phyloP scores from a whole-genome alignment of 2,797 vertebrate species.

The Microctenopoma lineatum region DNA sequence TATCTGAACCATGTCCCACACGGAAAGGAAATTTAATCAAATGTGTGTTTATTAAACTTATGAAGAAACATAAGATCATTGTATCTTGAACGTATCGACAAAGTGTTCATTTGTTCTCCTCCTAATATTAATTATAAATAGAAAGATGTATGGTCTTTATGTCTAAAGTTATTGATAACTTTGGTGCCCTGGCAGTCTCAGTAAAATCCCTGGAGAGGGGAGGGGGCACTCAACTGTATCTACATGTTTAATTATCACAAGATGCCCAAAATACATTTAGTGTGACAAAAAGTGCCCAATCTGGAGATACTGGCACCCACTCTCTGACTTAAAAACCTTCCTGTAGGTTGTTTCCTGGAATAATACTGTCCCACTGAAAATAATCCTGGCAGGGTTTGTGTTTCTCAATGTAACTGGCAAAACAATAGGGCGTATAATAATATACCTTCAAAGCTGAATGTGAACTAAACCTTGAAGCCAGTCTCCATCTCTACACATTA shows the following conservation, averaged over 20 bases:
- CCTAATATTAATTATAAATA: too few relatives aligned
- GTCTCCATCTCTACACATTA: constrained; percentile 5
- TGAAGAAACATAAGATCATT: neutral
- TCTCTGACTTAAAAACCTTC: neutral
- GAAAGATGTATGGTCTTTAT: neutral
- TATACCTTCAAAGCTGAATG: constrained; percentile 8
- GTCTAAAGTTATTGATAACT: neutral
- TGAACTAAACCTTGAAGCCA: constrained; percentile 2
- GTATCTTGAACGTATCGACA: neutral
- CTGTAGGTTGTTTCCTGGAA: neutral
- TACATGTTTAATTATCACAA: constrained; percentile 8
- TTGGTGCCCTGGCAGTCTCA: neutral
- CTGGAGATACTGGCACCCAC: neutral
- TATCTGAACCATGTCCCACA: too few relatives aligned
- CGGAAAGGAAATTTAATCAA: neutral
- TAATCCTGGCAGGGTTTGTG: neutral
- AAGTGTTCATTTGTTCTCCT: neutral
- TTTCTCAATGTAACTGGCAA: constrained; percentile 9
- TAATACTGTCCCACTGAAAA: neutral
- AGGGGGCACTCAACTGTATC: neutral
- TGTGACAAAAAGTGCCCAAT: neutral
- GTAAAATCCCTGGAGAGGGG: constrained; percentile 8
- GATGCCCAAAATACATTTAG: neutral
- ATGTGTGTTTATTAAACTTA: constrained; percentile 1
- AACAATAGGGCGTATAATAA: neutral